Evolutionary conservation across 2,113 vertebrate genomes (phyloP).

Genomic region (Heterochromis multidens): DNA sequence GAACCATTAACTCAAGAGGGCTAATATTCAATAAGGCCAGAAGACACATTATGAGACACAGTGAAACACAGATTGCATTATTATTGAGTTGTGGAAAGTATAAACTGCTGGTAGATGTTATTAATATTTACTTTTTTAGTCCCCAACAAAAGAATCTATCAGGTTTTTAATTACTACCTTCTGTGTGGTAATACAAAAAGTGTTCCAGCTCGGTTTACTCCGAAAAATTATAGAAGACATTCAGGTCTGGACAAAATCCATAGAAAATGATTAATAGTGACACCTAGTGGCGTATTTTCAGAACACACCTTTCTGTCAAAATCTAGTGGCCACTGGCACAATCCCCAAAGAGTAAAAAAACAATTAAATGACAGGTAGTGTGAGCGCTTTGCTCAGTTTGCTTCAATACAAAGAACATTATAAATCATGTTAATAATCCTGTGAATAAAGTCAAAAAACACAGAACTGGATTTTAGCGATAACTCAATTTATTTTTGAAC

Average conservation of each 20-base stretch:
- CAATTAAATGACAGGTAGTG: neutral
- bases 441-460: neutral
- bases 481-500: neutral
- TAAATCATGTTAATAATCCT: neutral
- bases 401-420: neutral
- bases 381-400: fast-evolving
- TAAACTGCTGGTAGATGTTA: neutral
- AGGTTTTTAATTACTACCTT: too few relatives aligned
- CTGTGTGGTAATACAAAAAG: too few relatives aligned
- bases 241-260: too few relatives aligned
- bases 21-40: too few relatives aligned
- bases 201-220: neutral
- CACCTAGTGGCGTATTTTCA: neutral
- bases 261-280: neutral
- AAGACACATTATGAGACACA: too few relatives aligned
- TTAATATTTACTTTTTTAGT: neutral
- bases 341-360: neutral
- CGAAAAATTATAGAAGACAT: neutral
- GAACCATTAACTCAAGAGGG: too few relatives aligned
- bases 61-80: too few relatives aligned
- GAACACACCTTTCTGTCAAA: neutral
- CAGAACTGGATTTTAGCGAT: neutral
- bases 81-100: too few relatives aligned
- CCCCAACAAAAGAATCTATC: neutral
- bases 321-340: neutral